Evolutionary conservation across 2,888 invertebrate genomes (phyloP).

Genomic region (Acholoe squamosa): DNA sequence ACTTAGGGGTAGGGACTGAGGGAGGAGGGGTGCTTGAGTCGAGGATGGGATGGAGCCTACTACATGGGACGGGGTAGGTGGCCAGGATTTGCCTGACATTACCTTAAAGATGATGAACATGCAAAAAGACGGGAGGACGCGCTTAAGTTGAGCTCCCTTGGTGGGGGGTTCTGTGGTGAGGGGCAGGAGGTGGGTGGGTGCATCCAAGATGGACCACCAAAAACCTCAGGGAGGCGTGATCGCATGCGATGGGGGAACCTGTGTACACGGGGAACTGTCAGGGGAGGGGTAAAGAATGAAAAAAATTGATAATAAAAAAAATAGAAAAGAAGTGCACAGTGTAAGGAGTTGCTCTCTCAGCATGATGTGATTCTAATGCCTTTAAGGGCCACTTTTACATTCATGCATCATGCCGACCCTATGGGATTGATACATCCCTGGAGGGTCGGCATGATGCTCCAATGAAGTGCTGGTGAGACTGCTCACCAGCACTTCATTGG

Average conservation of each 20-base stretch:
- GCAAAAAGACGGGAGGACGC: slow-evolving; percentile 16
- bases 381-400: too few relatives aligned
- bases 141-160: slow-evolving; percentile 18
- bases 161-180: not conserved
- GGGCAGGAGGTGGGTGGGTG: not conserved
- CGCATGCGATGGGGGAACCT: not conserved
- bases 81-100: not conserved
- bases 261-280: not conserved
- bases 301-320: not conserved
- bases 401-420: too few relatives aligned
- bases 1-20: slow-evolving; percentile 31
- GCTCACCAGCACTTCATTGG: too few relatives aligned
- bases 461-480: too few relatives aligned
- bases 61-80: not conserved
- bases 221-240: slow-evolving; percentile 21
- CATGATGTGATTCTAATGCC: slow-evolving; percentile 20
- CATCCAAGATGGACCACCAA: not conserved
- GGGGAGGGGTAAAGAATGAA: not conserved
- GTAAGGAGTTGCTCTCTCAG: slow-evolving; percentile 4
- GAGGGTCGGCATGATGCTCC: too few relatives aligned
- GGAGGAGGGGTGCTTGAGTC: not conserved
- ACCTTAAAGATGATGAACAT: slow-evolving; percentile 51
- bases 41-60: not conserved
- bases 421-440: too few relatives aligned
- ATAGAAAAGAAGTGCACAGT: not conserved